These are phyloP conservation scores for Peromyscus californicus DNA, from an alignment of 2,113 vertebrate genomes.

Conservation along the genomic window DNA sequence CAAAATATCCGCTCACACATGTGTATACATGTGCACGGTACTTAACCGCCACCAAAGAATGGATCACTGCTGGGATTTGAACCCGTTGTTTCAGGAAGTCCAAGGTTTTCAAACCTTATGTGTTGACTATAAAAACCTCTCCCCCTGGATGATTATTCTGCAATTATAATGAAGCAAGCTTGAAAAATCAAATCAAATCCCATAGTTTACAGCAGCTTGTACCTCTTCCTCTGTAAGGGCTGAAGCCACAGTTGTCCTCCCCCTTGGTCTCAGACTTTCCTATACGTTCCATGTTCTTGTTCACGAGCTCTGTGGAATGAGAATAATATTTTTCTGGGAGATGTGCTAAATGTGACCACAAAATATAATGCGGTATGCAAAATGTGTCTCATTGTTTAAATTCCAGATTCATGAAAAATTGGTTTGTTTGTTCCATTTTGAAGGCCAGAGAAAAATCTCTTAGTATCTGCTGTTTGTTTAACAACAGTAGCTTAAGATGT, in stretches of 20 bases:
- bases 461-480: background rate
- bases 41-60: conserved; percentile 65
- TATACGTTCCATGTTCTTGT: background rate
- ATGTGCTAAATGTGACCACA: background rate
- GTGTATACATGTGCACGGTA: background rate
- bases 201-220: conserved; percentile 70
- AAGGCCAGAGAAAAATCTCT: background rate
- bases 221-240: conserved; percentile 10
- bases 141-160: conserved; percentile 76
- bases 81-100: conserved; percentile 65
- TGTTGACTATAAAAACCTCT: conserved; percentile 69
- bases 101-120: conserved; percentile 72
- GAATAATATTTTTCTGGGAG: conserved; percentile 21
- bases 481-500: background rate
- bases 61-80: conserved; percentile 73
- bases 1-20: conserved; percentile 71
- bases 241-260: conserved; percentile 46
- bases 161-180: conserved; percentile 71
- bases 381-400: conserved; percentile 32
- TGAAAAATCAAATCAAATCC: conserved; percentile 82
- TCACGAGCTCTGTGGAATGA: background rate
- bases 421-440: background rate
- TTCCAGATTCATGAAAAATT: conserved; percentile 3
- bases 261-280: conserved; percentile 4
- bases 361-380: background rate